Percentiles rank a stretch among this genome's conserved stretches.
Evolutionary conservation across 2,797 vertebrate species (phyloP).

Genomic region (Enteromius viviparus): DNA sequence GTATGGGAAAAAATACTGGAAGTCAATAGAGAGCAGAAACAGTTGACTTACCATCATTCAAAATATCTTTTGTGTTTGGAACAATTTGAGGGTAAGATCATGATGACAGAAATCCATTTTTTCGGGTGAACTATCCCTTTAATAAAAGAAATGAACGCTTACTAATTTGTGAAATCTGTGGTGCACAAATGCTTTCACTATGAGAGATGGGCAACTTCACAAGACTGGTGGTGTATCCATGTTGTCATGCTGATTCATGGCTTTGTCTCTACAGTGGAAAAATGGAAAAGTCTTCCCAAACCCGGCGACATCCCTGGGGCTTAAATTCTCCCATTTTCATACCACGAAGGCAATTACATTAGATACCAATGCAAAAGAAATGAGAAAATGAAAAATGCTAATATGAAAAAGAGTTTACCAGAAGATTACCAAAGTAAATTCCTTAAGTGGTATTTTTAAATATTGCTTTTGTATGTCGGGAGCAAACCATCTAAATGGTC

Average conservation of each 20-base stretch:
- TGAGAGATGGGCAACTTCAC: neutral
- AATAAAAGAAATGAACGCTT: neutral
- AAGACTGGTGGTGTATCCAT: constrained; percentile 6
- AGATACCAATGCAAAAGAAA: constrained; percentile 24
- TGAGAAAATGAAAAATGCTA: constrained; percentile 19
- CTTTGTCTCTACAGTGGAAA: constrained; percentile 60
- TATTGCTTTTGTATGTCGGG: constrained; percentile 29
- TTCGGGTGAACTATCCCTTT: neutral
- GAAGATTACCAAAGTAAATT: constrained; percentile 7
- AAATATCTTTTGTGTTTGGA: neutral
- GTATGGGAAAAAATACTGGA: neutral
- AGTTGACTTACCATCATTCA: neutral
- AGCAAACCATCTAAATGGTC: neutral
- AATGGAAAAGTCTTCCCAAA: constrained; percentile 48
- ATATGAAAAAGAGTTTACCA: constrained; percentile 12
- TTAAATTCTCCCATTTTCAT: constrained; percentile 65
- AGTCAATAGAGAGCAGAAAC: neutral
- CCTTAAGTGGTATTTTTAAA: constrained; percentile 24
- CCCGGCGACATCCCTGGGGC: constrained; percentile 71
- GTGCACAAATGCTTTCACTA: neutral
- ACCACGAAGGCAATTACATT: constrained; percentile 19
- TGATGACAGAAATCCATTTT: neutral
- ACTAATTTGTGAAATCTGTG: neutral
- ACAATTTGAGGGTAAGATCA: neutral
- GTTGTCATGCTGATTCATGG: constrained; percentile 55